phyloP scores from a whole-genome alignment of 2,888 invertebrate genomes.

The Lissocephala sabroskyi region DNA sequence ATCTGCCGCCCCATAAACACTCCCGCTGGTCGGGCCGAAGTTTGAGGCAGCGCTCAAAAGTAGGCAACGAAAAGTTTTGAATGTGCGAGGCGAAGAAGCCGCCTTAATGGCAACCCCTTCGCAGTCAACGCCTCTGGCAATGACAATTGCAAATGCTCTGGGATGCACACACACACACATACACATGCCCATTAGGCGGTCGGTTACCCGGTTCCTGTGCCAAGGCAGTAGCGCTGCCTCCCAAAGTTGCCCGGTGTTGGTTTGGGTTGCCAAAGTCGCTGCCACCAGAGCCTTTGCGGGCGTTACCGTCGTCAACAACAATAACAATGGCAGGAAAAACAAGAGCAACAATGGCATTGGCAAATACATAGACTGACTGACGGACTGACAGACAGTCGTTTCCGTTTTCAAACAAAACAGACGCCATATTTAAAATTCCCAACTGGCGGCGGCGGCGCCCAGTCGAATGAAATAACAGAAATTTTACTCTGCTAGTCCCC shows the following conservation, averaged over 20 bases:
- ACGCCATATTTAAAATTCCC: slow-evolving; percentile 66
- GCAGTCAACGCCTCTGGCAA: slow-evolving; percentile 36
- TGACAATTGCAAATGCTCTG: too few relatives aligned
- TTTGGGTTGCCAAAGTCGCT: slow-evolving; percentile 45
- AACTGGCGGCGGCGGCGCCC: slow-evolving; percentile 29
- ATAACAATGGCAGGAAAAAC: slow-evolving; percentile 23
- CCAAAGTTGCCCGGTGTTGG: slow-evolving; percentile 58
- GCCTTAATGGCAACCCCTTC: too few relatives aligned
- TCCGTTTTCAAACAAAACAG: slow-evolving; percentile 65
- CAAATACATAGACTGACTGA: slow-evolving; percentile 45
- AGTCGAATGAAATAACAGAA: slow-evolving; percentile 52
- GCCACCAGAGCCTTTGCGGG: too few relatives aligned
- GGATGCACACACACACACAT: slow-evolving; percentile 24
- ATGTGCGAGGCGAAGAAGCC: too few relatives aligned
- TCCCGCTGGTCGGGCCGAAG: too few relatives aligned
- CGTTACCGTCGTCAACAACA: slow-evolving; percentile 27
- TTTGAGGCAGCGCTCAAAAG: too few relatives aligned
- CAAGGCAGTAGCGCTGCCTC: slow-evolving; percentile 20
- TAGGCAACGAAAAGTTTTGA: too few relatives aligned
- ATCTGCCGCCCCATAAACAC: too few relatives aligned
- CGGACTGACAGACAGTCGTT: slow-evolving; percentile 64
- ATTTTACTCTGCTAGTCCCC: slow-evolving; percentile 32
- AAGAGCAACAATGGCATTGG: slow-evolving; percentile 19
- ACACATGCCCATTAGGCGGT: slow-evolving; percentile 50
- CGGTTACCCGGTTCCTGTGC: slow-evolving; percentile 54